phyloP scores from a whole-genome alignment of 2,113 vertebrate species.

The Ramphastos sulfuratus region DNA sequence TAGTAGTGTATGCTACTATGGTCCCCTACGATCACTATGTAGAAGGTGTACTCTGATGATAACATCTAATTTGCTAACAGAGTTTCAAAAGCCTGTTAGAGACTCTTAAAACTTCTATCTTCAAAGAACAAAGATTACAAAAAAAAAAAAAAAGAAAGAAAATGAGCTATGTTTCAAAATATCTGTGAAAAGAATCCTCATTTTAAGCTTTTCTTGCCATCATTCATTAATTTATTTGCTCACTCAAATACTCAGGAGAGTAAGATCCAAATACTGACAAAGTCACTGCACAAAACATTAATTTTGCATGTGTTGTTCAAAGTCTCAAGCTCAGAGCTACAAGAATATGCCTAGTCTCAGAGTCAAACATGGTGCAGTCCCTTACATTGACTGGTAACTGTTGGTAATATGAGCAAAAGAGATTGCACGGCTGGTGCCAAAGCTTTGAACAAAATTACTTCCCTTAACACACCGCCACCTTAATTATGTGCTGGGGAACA shows the following conservation, averaged over 20 bases:
- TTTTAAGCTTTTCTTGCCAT: slow-evolving; percentile 52
- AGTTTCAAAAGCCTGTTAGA: neutral
- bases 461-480: slow-evolving; percentile 88
- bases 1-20: neutral
- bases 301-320: slow-evolving; percentile 8
- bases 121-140: neutral
- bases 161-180: neutral
- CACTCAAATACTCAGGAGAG: neutral
- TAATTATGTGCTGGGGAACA: slow-evolving; percentile 94
- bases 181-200: neutral
- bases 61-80: neutral
- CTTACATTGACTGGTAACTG: slow-evolving; percentile 80
- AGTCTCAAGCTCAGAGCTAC: slow-evolving; percentile 14
- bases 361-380: slow-evolving; percentile 73
- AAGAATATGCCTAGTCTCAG: slow-evolving; percentile 56
- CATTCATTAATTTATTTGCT: slow-evolving; percentile 52
- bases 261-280: slow-evolving; percentile 13
- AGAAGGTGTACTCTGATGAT: neutral
- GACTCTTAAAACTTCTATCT: neutral
- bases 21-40: neutral
- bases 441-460: slow-evolving; percentile 95
- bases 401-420: slow-evolving; percentile 82
- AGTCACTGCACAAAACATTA: neutral
- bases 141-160: neutral
- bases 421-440: slow-evolving; percentile 83